Evolutionary conservation across 1,140 invertebrate species (phyloP).

Genomic region (Bactericera cockerelli): DNA sequence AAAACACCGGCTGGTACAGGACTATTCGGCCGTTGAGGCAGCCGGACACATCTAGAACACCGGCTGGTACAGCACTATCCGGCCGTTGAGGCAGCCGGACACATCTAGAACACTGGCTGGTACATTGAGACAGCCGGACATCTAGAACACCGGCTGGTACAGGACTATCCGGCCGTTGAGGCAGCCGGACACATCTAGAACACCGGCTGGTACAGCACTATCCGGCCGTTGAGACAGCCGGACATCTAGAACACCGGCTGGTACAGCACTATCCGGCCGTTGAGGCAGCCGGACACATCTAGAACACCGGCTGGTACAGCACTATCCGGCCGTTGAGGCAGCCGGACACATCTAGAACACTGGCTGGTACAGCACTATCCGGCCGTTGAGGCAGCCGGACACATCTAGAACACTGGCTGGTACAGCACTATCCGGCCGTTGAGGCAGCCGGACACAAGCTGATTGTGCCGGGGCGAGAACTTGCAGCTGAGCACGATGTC

Average conservation of each 20-base stretch:
- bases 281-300: constrained; percentile 58
- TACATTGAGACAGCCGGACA: too few relatives aligned
- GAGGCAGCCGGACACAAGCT: constrained; percentile 76
- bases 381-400: constrained; percentile 71
- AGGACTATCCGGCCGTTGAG: too few relatives aligned
- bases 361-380: constrained; percentile 82
- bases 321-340: constrained; percentile 72
- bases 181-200: too few relatives aligned
- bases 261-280: constrained; percentile 76
- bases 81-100: too few relatives aligned
- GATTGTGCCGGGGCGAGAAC: constrained; percentile 68
- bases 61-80: too few relatives aligned
- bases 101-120: too few relatives aligned
- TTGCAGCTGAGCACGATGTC: constrained; percentile 81
- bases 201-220: too few relatives aligned
- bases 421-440: constrained; percentile 78
- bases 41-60: too few relatives aligned
- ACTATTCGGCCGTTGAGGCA: too few relatives aligned
- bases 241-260: constrained; percentile 54
- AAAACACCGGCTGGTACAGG: too few relatives aligned
- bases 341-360: constrained; percentile 39
- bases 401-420: constrained; percentile 48
- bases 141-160: too few relatives aligned
- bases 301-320: constrained; percentile 71
- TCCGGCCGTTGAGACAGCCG: too few relatives aligned